Evolutionary conservation across 30 jellyfish, hydroid and myxozoan species (phyloP).

Genomic region (Chironex yamaguchii): DNA sequence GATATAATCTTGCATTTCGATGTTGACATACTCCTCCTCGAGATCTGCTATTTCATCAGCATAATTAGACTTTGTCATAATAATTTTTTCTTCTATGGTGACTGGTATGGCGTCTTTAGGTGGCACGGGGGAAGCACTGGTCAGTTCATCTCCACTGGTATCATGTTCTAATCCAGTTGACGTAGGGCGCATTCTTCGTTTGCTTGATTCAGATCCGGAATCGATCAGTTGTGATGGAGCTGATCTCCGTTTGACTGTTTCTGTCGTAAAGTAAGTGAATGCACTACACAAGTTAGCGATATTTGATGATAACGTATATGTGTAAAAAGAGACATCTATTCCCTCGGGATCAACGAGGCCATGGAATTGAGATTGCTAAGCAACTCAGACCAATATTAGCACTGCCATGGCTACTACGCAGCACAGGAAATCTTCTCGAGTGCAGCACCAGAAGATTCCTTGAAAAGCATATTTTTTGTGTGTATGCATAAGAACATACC

Average conservation of each 20-base stretch:
- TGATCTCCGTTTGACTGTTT: slow-evolving; percentile 72
- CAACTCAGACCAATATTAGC: too few relatives aligned
- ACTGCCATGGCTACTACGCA: too few relatives aligned
- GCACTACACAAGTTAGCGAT: too few relatives aligned
- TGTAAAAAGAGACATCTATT: too few relatives aligned
- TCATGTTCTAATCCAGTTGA: background rate
- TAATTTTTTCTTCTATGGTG: background rate
- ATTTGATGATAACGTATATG: too few relatives aligned
- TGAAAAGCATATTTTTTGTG: too few relatives aligned
- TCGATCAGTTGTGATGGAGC: slow-evolving; percentile 80
- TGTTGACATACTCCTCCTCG: slow-evolving; percentile 82
- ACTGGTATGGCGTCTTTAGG: background rate
- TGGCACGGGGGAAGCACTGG: background rate
- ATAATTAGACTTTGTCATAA: background rate
- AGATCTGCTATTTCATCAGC: slow-evolving; percentile 66
- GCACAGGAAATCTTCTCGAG: too few relatives aligned
- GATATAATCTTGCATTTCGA: slow-evolving; percentile 62
- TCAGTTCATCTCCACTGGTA: background rate
- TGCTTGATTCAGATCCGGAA: background rate
- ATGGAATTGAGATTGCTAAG: too few relatives aligned
- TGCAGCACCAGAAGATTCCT: too few relatives aligned
- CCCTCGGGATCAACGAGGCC: too few relatives aligned
- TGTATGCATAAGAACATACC: too few relatives aligned
- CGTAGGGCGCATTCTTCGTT: background rate
- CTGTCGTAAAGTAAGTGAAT: background rate